These are phyloP conservation scores for Brachypteracias leptosomus DNA, from an alignment of 2,113 vertebrate species.

Conservation along the genomic window DNA sequence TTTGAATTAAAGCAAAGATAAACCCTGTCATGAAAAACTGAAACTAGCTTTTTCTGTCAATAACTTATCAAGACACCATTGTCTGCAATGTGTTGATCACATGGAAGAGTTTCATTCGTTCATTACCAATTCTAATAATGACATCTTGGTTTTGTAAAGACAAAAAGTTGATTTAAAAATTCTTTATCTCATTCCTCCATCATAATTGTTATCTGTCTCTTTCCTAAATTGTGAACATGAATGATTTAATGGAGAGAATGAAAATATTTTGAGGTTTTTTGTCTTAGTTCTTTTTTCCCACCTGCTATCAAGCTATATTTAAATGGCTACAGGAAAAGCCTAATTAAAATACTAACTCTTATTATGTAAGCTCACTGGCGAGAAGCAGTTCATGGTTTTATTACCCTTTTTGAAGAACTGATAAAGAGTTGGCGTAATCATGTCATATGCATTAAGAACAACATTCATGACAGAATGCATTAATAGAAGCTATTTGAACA, in stretches of 20 bases:
- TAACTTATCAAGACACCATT: background rate
- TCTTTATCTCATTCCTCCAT: background rate
- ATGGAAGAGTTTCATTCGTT: background rate
- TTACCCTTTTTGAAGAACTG: background rate
- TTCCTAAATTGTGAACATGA: background rate
- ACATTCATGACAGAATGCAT: background rate
- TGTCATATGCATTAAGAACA: background rate
- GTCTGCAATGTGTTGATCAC: background rate
- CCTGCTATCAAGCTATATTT: background rate
- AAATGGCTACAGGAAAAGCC: background rate
- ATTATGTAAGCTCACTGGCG: background rate
- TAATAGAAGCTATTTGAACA: background rate
- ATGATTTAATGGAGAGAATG: background rate
- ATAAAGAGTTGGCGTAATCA: background rate
- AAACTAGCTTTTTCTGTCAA: background rate
- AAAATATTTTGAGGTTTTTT: background rate
- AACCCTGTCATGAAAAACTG: background rate
- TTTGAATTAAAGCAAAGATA: background rate
- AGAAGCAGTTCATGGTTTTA: background rate
- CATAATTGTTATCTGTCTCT: background rate
- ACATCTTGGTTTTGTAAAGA: background rate
- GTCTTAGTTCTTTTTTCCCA: background rate
- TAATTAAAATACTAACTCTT: background rate
- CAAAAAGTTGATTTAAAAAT: background rate
- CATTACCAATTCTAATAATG: background rate